Evolutionary conservation across 2,113 vertebrate genomes (phyloP), one percentile per base, ranked within the genome.

Genomic region (Pogonocichla stellata): DNA sequence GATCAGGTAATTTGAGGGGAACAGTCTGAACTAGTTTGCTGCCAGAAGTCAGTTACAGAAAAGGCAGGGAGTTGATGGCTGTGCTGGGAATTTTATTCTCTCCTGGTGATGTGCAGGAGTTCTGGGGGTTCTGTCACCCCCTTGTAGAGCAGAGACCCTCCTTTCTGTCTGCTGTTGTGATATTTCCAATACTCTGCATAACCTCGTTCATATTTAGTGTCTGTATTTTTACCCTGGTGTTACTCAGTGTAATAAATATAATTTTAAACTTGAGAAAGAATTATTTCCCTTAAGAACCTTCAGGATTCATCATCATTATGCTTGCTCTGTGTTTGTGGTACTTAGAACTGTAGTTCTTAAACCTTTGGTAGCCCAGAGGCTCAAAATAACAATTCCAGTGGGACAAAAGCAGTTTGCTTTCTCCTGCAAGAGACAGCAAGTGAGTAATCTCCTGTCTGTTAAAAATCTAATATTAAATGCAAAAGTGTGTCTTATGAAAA

Each of bases 391-490:
- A 80, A 48, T 90, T 93, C 81, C 67, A 70, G 31, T 33, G 75
- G 79, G 84, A 83, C 38, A 83, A 79, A 85, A 62, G 0, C 78
- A 83, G 58, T 92, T 94, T 92, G 36, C 60, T 80, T 17, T 25
- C 71, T 92, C 48, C 77, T 91, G 80, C 61, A 83, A 80, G 74
- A 93, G 80, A 64, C 25, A 70, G 42, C 60, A 70, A 92, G 60
- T 74, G 88, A 90, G 61, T 94, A 87, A 72, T 93, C 84, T 93
- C 86, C 53, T 62, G 29, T 66, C 88, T 88, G 56, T 88, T 92
- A 88, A 94, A 93, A 96, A 80, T 56, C 47, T 95, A 88, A 92
- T 90, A 85, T 40, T 86, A 88, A 93, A 88, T 90, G 74, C 67
- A 83, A 45, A 94, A 87, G 23, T 88, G 29, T 90, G 64, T 80